Base-by-base conservation (phyloP, 2,113 vertebrate species). In the Gymnocephalus cernua region DNA sequence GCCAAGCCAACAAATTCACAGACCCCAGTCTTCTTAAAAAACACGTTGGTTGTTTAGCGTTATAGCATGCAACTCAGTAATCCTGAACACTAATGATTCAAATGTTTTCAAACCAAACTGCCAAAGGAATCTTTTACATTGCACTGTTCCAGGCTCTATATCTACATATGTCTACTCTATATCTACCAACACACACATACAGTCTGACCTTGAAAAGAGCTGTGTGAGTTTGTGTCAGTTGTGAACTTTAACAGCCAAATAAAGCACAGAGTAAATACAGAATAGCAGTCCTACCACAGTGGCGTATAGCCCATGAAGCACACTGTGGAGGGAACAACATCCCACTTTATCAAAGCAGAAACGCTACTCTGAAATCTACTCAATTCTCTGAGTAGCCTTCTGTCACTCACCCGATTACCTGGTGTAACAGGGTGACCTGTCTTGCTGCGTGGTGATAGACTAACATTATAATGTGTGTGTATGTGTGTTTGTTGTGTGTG, bases 201-300 rank as follows among this genome's bases (percentile, higher is more conserved):
- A 64, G 63, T 1, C 16, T 65, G 80, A 86, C 83, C 58, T 69
- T 63, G 74, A 82, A 66, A 58, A 77, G 27, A 76, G 58, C 68
- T 21, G 41, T 3, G 18, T 12, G 38, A 72, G 66, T 78, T 27
- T 71, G 56, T 47, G 48, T 23, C 23, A 76, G 58, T 25, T 54
- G 50, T 73, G 50, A 78, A 80, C 57, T 82, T 72, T 56, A 67
- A 45, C 77, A 32, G 67, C 76, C 67, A 82, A 77, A 86, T 74
- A 83, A 79, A 79, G 80, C 56, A 14, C 23, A n/a, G 21, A 21
- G 25, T 70, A 82, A 86, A 82, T 74, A 71, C 16, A 25, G 56
- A 48, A 4, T 0, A 48, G 71, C 61, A 56, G 67, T 25, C 1
- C 0, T 18, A 38, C 58, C 48, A 32, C 61, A 14, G 77, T 15